Conservation (phyloP, 2,797 vertebrate species). For the Yasuhikotakia modesta region DNA sequence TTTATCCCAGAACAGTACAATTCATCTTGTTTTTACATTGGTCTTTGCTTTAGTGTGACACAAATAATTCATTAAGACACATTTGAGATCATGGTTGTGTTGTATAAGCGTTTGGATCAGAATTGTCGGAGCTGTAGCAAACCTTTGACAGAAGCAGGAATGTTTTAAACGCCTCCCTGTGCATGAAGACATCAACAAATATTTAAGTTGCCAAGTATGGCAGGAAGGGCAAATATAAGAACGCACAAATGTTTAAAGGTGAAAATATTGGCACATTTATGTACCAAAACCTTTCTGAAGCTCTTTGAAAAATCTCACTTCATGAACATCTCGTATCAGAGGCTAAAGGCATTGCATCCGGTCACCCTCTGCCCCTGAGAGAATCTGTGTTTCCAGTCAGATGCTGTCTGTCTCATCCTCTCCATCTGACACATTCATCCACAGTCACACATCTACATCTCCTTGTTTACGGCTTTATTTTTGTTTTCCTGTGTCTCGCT, state of each 20-base stretch:
- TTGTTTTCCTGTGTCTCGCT: constrained; percentile 38
- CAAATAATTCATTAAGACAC: too few species aligned
- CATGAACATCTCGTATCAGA: constrained; percentile 30
- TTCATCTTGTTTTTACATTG: constrained; percentile 5
- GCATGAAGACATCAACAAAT: neutral
- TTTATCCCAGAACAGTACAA: neutral
- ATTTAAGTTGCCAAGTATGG: neutral
- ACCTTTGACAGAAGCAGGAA: neutral
- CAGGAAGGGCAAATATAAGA: constrained; percentile 2
- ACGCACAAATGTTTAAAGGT: constrained; percentile 16
- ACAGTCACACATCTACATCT: constrained; percentile 31
- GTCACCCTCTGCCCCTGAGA: constrained; percentile 25
- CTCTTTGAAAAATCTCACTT: neutral
- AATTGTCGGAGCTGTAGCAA: too few species aligned
- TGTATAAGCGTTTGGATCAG: too few species aligned
- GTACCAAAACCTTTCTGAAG: constrained; percentile 14
- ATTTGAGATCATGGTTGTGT: too few species aligned
- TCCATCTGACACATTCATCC: constrained; percentile 34
- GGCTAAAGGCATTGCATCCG: constrained; percentile 26
- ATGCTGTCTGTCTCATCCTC: constrained; percentile 22
- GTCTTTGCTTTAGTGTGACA: too few species aligned
- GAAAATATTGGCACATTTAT: constrained; percentile 32
- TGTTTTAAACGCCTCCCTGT: neutral
- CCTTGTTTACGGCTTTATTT: constrained; percentile 37
- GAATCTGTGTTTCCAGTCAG: constrained; percentile 32